Evolutionary conservation across 2,113 vertebrate species (phyloP).

Genomic region (Pelvicachromis taeniatus): DNA sequence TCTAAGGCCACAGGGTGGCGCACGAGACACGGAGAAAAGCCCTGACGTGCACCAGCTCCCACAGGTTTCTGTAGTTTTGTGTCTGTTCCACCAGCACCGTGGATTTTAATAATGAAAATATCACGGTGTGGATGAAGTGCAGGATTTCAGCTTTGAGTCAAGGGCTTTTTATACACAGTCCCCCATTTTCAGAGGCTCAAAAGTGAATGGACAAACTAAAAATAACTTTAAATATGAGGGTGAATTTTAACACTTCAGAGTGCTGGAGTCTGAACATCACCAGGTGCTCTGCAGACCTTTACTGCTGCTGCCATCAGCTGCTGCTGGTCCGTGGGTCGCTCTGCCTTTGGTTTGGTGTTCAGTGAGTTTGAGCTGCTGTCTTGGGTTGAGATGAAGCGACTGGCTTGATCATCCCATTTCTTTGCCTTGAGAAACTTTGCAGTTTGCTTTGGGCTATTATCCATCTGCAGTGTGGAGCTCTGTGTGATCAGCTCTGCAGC

Average conservation of each 20-base stretch:
- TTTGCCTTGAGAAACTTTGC: not conserved
- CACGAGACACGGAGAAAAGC: not conserved
- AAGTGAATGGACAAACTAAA: not conserved
- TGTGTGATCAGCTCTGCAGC: not conserved
- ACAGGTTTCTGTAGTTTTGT: not conserved
- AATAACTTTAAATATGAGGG: not conserved
- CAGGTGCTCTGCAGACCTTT: not conserved
- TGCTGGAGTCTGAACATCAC: not conserved
- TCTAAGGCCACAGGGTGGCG: conserved; percentile 39
- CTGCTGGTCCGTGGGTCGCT: not conserved
- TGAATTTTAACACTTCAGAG: not conserved
- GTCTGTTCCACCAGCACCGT: too few species aligned
- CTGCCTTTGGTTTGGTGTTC: not conserved
- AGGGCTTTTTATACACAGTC: rapidly evolving
- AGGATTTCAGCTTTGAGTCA: not conserved
- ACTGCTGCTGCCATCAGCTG: not conserved
- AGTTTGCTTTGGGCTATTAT: not conserved
- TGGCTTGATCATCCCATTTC: not conserved
- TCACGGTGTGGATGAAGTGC: not conserved
- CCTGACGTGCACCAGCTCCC: rapidly evolving
- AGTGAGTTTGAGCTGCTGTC: not conserved
- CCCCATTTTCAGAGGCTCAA: not conserved
- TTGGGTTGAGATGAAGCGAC: not conserved
- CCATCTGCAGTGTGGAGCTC: not conserved
- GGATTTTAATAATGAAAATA: not conserved